Percentiles rank a stretch among this genome's conserved stretches.
phyloP scores from a whole-genome alignment of 2,888 invertebrate species.

The Rotaria socialis region DNA sequence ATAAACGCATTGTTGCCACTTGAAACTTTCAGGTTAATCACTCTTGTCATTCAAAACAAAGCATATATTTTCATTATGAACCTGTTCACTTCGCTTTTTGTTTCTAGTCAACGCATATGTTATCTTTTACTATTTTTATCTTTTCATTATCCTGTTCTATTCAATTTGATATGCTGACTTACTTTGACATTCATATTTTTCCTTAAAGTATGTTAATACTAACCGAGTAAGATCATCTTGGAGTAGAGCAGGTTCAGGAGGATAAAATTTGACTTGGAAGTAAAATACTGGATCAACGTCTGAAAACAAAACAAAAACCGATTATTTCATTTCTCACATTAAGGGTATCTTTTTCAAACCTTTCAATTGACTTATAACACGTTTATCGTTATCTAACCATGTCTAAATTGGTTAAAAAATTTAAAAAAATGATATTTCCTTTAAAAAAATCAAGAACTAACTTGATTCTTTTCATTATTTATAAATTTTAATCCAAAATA shows the following conservation, averaged over 20 bases:
- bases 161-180: too few relatives aligned
- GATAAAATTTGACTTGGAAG: slow-evolving; percentile 93
- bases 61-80: too few relatives aligned
- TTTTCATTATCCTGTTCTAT: too few relatives aligned
- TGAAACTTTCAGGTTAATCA: too few relatives aligned
- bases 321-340: too few relatives aligned
- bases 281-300: slow-evolving; percentile 75
- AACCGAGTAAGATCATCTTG: slow-evolving; percentile 63
- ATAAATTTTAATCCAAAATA: slow-evolving; percentile 83
- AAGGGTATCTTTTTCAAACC: neutral
- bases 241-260: slow-evolving; percentile 85
- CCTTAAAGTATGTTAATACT: neutral
- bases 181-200: too few relatives aligned
- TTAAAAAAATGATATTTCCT: too few relatives aligned
- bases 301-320: neutral
- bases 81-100: too few relatives aligned
- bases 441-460: neutral
- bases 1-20: too few relatives aligned
- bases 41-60: too few relatives aligned
- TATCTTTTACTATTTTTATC: too few relatives aligned
- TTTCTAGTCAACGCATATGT: too few relatives aligned
- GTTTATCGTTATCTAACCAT: slow-evolving; percentile 46
- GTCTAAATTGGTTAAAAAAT: neutral
- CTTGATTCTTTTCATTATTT: slow-evolving; percentile 69
- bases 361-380: slow-evolving; percentile 43